phyloP scores from a whole-genome alignment of 2,113 vertebrate species.

The Equus przewalskii region DNA sequence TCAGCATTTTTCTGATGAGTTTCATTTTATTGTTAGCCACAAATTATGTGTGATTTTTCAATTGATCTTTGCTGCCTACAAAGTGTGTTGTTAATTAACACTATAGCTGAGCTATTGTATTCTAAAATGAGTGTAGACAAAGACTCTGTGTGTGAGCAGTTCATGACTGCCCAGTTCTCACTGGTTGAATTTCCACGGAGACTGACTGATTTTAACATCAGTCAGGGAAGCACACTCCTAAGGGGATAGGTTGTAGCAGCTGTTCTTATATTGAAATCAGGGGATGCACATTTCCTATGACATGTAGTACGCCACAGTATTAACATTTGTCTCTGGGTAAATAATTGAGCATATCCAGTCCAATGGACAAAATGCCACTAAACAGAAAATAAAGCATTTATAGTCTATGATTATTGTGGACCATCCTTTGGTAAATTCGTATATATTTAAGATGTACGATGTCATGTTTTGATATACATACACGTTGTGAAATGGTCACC shows the following conservation, averaged over 20 bases:
- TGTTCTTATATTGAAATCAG: background rate
- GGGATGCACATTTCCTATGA: background rate
- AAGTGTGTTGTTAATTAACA: constrained; percentile 33
- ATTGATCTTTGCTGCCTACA: constrained; percentile 21
- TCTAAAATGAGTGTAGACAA: background rate
- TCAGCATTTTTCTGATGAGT: background rate
- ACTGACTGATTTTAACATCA: constrained; percentile 25
- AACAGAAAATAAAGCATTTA: background rate
- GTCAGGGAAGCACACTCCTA: background rate
- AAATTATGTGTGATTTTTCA: constrained; percentile 38
- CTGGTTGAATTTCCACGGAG: constrained; percentile 1
- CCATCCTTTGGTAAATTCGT: background rate
- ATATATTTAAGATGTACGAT: background rate
- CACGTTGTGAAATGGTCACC: background rate
- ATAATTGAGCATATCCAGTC: background rate
- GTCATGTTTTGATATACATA: background rate
- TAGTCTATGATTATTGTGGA: background rate
- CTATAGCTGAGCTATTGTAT: background rate
- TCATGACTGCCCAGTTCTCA: background rate
- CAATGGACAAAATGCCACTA: background rate
- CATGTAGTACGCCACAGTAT: background rate
- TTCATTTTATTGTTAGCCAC: constrained; percentile 25
- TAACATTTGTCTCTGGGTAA: background rate
- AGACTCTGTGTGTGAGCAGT: background rate
- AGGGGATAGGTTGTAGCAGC: background rate